Evolutionary conservation across 2,888 invertebrate genomes (phyloP), one percentile per base, ranked within the genome.

Genomic region (Eubasilissa splendida): DNA sequence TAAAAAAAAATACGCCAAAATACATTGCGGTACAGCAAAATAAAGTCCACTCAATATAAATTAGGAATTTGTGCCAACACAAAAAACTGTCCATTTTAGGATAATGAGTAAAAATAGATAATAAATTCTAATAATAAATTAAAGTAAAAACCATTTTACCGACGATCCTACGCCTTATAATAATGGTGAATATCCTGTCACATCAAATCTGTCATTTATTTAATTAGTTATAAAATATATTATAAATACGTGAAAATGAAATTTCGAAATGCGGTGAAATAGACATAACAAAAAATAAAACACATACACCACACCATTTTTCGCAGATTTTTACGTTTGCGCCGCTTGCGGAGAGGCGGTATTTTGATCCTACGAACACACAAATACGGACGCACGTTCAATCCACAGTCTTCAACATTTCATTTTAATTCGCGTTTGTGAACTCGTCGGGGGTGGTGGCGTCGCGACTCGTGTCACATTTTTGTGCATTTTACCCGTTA

Each of bases 401-500:
- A 68, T 42, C 42, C 42, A 2, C 42, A 42, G 42, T 42, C 42
- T 42, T 42, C 42, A 42, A 42, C 42, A 42, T 42, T 42, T 42
- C 42, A 42, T 42, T 42, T 42, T 7, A 42, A 42, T 68, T 68
- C 68, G 68, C 71, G 56, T 54, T 22, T 54, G 53, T 10, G 31
- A 58, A 8, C 52, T 56, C 22, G 31, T 8, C 22, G 11, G 71
- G 53, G 71, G 71, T 71, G 71, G 71, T 22, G 10, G 54, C 71
- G 53, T 14, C 71, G 52, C 52, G 9, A 50, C 50, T 42, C 52
- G 52, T 68, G 33, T n/a, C 68, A 1, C 31, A 1, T 10, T 54
- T 50, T 50, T n/a, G 14, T 71, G 71, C 54, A 31, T 58, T 59
- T 74, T 74, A 59, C n/a, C 31, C 12, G 10, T 74, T 76, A 50